A percentile compares a stretch with the other conserved stretches of the same genome.
phyloP scores from a whole-genome alignment of 2,888 invertebrate species.

The Rotaria socialis region DNA sequence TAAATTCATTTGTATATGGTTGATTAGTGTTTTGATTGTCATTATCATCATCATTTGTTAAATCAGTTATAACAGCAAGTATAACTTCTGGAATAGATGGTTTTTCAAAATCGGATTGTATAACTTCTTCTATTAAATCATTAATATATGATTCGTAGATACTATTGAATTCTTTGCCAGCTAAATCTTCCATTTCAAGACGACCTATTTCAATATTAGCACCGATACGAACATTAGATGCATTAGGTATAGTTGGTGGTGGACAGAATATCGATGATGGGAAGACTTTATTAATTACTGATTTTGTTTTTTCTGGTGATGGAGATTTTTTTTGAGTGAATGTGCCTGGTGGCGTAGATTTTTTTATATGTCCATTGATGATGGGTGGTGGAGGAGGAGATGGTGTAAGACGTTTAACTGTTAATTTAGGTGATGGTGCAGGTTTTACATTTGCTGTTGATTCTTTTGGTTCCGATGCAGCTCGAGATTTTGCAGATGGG shows the following conservation, averaged over 20 bases:
- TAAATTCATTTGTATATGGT: background rate
- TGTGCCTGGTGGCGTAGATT: background rate
- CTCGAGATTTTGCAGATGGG: background rate
- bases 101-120: conserved; percentile 41
- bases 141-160: conserved; percentile 19
- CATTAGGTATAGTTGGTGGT: background rate
- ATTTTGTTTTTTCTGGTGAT: background rate
- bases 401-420: background rate
- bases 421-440: background rate
- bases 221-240: background rate
- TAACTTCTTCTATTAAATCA: conserved; percentile 42
- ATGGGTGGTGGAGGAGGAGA: background rate
- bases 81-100: conserved; percentile 45
- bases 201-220: background rate
- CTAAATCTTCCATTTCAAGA: background rate
- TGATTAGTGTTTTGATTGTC: background rate
- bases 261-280: conserved; percentile 21
- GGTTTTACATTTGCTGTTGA: background rate
- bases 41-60: background rate
- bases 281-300: too few relatives aligned
- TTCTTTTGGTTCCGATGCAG: conserved; percentile 29
- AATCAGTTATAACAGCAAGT: conserved; percentile 35
- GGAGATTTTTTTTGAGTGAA: background rate
- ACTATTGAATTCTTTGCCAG: background rate
- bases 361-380: background rate